phyloP scores from a whole-genome alignment of 2,888 invertebrate genomes.

The Platerodrilus igneus region DNA sequence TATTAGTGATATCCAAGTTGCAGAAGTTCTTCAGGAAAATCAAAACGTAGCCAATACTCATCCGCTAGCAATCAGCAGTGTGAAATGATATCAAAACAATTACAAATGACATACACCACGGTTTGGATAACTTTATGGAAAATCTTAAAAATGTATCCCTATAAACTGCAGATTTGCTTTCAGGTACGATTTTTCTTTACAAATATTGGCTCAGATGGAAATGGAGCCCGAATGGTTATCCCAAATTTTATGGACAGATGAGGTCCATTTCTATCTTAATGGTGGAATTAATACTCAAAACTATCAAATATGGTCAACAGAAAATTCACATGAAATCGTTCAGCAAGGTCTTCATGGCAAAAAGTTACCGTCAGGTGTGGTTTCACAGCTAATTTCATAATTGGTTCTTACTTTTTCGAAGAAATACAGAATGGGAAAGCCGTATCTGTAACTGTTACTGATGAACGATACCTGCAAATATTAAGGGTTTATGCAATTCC shows the following conservation, averaged over 20 bases:
- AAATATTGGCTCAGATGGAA: slow-evolving; percentile 12
- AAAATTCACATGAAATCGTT: slow-evolving; percentile 12
- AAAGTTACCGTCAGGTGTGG: slow-evolving; percentile 13
- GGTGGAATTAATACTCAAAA: slow-evolving; percentile 10
- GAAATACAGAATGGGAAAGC: slow-evolving; percentile 13
- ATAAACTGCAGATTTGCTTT: slow-evolving; percentile 1
- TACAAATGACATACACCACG: too few relatives aligned
- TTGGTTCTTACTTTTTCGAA: slow-evolving; percentile 17
- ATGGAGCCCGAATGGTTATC: slow-evolving; percentile 15
- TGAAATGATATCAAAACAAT: too few relatives aligned
- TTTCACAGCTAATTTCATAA: slow-evolving; percentile 18
- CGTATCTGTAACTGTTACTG: slow-evolving; percentile 17
- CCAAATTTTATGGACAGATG: slow-evolving; percentile 7
- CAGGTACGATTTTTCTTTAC: slow-evolving; percentile 7
- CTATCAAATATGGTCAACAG: slow-evolving; percentile 8
- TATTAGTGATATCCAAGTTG: slow-evolving; percentile 9
- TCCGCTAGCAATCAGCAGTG: too few relatives aligned
- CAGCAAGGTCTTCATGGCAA: slow-evolving; percentile 16
- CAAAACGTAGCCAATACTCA: too few relatives aligned
- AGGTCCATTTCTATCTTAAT: too few relatives aligned
- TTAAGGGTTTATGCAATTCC: slow-evolving; percentile 9
- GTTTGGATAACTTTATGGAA: too few relatives aligned
- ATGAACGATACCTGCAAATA: slow-evolving; percentile 15
- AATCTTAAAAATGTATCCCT: too few relatives aligned
- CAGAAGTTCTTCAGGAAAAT: slow-evolving; percentile 10